Evolutionary conservation across 1,140 invertebrate species (phyloP), one percentile per base, ranked within the genome.

Genomic region (Neotoxoptera formosana): DNA sequence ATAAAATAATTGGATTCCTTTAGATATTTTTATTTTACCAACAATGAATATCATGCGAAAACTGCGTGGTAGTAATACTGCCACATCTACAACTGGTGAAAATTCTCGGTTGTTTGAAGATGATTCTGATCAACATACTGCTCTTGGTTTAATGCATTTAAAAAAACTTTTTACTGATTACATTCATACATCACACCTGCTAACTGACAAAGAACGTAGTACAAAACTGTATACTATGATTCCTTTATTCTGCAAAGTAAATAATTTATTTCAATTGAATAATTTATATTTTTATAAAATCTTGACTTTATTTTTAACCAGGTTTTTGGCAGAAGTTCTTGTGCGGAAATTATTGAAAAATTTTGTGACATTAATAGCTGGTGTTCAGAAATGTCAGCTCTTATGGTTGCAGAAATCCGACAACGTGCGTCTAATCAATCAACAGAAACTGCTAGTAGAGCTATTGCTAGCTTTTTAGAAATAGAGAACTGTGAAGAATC

Each of bases 191-290:
- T 96, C 97, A 84, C 97, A 98, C 94, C 96, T 97, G 20, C 96
- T 98, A 2, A 96, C 96, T 56, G 98, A 98, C 93, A 96, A 96
- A 93, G 98, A 99, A 95, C 97, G 97, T 94, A 98, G 99, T 95
- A 97, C 98, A 95, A 99, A 99, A 95, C 96, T 99, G 1, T 99
- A 99, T 95, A 99, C 99, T 95, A 99, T 99, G 98, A 96, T 99
- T 94, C 99, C 99, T 83, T 96, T 99, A 21, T 99, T 99, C 96
- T 99, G 98, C 96, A 99, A 99, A 97, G 99, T 99, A 96, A 95
- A 94, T 95, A 89, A 93, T 93, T 94, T 91, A 47, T 56, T 83
- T 48, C 25, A 48, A n/a, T 92, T 76, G 60, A 20, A 34, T 83
- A 90, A 67, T 51, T 41, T 91, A 45, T 41, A 41, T 83, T 7